Evolutionary conservation across 2,113 vertebrate genomes (phyloP).

Genomic region (Malurus cyaneus): DNA sequence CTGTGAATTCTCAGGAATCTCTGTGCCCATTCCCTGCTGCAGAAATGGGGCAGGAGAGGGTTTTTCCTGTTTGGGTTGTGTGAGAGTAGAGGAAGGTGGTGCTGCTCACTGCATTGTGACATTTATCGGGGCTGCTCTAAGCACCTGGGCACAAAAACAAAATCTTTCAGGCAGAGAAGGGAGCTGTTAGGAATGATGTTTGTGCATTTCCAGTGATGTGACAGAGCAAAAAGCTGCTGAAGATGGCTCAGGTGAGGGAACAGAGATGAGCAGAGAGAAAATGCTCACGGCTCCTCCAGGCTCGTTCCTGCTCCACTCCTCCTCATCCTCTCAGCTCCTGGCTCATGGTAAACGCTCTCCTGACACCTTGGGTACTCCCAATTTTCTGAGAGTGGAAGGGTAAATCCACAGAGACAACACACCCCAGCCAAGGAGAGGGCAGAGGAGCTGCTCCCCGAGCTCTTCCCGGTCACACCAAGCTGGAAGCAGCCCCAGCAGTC

Average conservation of each 20-base stretch:
- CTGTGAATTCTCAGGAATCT: too few relatives aligned
- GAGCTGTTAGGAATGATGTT: not conserved
- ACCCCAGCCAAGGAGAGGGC: not conserved
- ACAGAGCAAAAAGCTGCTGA: not conserved
- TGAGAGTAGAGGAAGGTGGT: not conserved
- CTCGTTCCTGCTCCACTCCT: not conserved
- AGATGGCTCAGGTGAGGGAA: not conserved
- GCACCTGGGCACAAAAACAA: not conserved
- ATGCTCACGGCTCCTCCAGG: accelerated
- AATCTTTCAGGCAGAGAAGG: not conserved
- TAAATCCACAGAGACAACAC: not conserved
- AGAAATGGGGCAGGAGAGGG: too few relatives aligned
- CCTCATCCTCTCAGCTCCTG: not conserved
- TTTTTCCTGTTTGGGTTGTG: not conserved
- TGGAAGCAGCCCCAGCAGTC: not conserved
- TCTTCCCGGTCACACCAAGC: not conserved
- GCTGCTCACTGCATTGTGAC: not conserved
- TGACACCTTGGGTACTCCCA: not conserved
- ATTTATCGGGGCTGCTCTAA: not conserved
- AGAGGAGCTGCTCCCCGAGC: not conserved
- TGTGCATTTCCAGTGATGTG: not conserved
- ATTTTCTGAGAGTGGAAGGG: not conserved
- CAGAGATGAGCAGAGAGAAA: not conserved
- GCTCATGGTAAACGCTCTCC: not conserved
- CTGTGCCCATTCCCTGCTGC: too few relatives aligned